Conservation (phyloP, 2,888 invertebrate genomes). For the Euspilapteryx auroguttella region DNA sequence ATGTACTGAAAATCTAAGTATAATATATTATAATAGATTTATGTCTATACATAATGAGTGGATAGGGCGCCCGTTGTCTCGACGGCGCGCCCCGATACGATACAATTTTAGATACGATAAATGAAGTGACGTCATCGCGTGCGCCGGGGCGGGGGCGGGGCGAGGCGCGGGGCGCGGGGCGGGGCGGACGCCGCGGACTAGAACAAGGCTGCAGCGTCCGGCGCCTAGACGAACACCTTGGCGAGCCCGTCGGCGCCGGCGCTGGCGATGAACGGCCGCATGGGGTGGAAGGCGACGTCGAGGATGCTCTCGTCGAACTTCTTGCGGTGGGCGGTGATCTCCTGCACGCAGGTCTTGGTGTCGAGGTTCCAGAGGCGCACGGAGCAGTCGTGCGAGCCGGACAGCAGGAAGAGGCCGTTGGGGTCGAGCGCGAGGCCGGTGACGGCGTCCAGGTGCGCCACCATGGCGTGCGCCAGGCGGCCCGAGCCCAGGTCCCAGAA, state of each 20-base stretch:
- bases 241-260: constrained; percentile 98
- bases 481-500: constrained; percentile 98
- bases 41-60: constrained; percentile 58
- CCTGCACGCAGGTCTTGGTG: constrained; percentile 98
- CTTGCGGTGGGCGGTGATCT: constrained; percentile 98
- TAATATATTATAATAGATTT: constrained; percentile 56
- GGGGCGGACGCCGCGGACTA: not conserved
- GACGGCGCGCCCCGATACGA: constrained; percentile 2
- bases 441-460: constrained; percentile 98
- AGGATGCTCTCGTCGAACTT: constrained; percentile 99
- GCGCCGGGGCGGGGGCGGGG: constrained; percentile 1
- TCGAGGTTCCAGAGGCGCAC: constrained; percentile 99
- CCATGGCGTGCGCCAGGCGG: constrained; percentile 95
- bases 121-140: constrained; percentile 3
- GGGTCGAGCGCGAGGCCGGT: constrained; percentile 98
- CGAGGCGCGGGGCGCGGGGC: not conserved
- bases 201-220: not conserved
- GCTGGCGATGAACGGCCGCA: constrained; percentile 97
- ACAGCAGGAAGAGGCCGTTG: constrained; percentile 96
- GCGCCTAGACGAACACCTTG: constrained; percentile 89
- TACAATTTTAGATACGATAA: constrained; percentile 6
- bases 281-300: constrained; percentile 99
- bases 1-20: constrained; percentile 56
- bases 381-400: constrained; percentile 98
- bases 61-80: constrained; percentile 31